Conservation (phyloP, 2,113 vertebrate species). For the Acrocephalus kingi region DNA sequence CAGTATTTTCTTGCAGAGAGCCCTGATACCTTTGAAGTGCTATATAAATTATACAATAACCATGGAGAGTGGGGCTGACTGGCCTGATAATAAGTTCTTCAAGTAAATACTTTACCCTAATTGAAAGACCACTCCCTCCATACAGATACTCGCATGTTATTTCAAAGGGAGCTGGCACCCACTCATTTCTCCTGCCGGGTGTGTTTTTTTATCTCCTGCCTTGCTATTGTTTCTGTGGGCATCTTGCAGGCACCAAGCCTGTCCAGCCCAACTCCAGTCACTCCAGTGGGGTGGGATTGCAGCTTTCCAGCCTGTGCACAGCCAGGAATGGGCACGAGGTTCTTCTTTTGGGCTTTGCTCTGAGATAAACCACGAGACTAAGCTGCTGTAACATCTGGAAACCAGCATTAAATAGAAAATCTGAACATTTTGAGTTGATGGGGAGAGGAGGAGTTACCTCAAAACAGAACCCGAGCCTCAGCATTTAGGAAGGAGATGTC, state of each 20-base stretch:
- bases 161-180: not conserved
- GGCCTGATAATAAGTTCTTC: not conserved
- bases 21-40: not conserved
- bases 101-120: not conserved
- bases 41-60: not conserved
- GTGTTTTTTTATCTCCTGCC: not conserved
- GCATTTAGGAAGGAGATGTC: not conserved
- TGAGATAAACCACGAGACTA: not conserved
- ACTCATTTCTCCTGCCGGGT: not conserved
- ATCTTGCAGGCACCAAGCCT: not conserved
- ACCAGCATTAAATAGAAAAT: not conserved
- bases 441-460: not conserved
- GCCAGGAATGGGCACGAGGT: accelerated
- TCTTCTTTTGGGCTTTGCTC: not conserved
- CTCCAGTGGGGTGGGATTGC: accelerated
- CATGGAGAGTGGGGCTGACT: not conserved
- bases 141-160: accelerated
- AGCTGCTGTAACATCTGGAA: not conserved
- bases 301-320: not conserved
- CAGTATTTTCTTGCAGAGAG: not conserved
- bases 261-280: not conserved
- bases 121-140: not conserved
- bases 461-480: accelerated
- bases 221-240: not conserved
- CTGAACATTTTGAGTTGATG: not conserved